phyloP scores from a whole-genome alignment of 2,888 invertebrate genomes.

The Acleris holmiana region DNA sequence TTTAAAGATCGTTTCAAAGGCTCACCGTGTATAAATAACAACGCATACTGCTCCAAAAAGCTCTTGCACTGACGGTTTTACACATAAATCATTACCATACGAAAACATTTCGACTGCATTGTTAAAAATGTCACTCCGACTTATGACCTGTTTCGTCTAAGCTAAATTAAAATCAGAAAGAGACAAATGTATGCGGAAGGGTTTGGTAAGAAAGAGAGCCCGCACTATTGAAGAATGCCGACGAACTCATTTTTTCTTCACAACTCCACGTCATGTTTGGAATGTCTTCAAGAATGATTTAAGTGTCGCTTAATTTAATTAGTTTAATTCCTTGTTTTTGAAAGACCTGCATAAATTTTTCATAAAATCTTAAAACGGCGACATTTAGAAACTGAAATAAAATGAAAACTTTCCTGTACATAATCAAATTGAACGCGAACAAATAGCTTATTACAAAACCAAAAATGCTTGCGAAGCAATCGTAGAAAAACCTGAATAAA shows the following conservation, averaged over 20 bases:
- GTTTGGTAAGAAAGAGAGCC: constrained; percentile 58
- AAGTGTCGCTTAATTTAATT: constrained; percentile 9
- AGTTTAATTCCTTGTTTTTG: neutral
- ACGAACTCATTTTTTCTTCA: constrained; percentile 47
- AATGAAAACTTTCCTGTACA: too few relatives aligned
- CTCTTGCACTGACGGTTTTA: constrained; percentile 68
- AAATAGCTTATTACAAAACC: too few relatives aligned
- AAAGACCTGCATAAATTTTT: too few relatives aligned
- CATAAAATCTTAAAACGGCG: too few relatives aligned
- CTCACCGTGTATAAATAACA: constrained; percentile 66
- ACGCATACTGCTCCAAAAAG: constrained; percentile 67
- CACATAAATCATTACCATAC: constrained; percentile 83
- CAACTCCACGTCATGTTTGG: constrained; percentile 33
- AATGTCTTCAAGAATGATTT: constrained; percentile 29
- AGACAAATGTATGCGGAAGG: constrained; percentile 57
- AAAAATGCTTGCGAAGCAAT: too few relatives aligned
- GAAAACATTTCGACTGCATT: constrained; percentile 82
- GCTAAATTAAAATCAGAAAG: constrained; percentile 72
- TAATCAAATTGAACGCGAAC: too few relatives aligned
- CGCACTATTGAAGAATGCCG: constrained; percentile 71
- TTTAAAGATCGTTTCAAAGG: constrained; percentile 62
- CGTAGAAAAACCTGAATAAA: neutral
- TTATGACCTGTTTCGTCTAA: constrained; percentile 81
- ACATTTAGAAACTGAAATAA: too few relatives aligned
- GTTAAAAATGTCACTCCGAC: constrained; percentile 83